These are phyloP conservation scores for Atta cephalotes DNA, from an alignment of 1,140 invertebrate genomes.

Conservation along the genomic window DNA sequence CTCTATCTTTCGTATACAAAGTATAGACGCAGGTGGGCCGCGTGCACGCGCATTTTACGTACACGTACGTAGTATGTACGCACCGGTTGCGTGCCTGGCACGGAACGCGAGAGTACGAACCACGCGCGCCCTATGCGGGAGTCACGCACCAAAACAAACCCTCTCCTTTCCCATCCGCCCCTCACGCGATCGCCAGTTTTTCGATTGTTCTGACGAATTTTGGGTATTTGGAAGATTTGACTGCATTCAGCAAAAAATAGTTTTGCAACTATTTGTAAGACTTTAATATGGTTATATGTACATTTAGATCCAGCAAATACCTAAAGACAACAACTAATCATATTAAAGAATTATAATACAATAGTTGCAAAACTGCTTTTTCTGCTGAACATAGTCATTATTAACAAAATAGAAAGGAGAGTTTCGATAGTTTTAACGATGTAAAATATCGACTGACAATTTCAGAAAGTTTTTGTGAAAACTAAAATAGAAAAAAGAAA, in stretches of 20 bases:
- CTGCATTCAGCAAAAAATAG: too few relatives aligned
- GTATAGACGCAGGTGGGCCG: conserved; percentile 60
- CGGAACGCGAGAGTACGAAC: conserved; percentile 56
- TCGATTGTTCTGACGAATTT: conserved; percentile 10
- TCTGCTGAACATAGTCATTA: not conserved
- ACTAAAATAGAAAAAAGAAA: not conserved
- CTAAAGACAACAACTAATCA: too few relatives aligned
- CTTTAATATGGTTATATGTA: too few relatives aligned
- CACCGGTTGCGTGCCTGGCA: conserved; percentile 73
- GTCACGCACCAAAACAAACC: conserved; percentile 77
- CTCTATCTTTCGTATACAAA: conserved; percentile 73
- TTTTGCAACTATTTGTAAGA: too few relatives aligned
- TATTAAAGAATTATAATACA: too few relatives aligned
- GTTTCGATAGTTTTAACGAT: not conserved
- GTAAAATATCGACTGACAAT: not conserved
- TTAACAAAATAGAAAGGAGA: not conserved
- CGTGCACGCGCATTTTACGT: conserved; percentile 66
- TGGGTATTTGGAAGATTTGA: not conserved
- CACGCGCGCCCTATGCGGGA: conserved; percentile 56
- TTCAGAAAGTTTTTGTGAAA: not conserved
- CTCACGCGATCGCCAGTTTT: conserved; percentile 1
- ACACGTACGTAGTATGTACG: conserved; percentile 46
- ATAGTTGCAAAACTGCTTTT: too few relatives aligned
- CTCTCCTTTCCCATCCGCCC: conserved; percentile 14
- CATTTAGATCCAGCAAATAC: too few relatives aligned